Evolutionary conservation across 2,888 invertebrate genomes (phyloP), one percentile per base, ranked within the genome.

Genomic region (Sepiola atlantica): DNA sequence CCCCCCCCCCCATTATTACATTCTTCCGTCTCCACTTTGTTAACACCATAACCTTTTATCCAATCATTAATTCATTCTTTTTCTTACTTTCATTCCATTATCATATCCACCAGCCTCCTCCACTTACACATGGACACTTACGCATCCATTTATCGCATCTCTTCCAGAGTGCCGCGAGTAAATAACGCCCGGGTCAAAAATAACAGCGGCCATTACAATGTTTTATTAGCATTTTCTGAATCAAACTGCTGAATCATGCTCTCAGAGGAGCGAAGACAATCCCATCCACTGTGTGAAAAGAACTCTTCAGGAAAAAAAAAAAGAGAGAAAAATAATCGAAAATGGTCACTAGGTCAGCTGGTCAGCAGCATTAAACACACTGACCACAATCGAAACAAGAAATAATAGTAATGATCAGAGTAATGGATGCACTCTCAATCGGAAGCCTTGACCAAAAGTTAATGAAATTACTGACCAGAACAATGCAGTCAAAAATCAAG

Each of bases 341-440:
- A 77, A 77, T 77, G 77, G n/a, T n/a, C 77, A 77, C 77, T 77
- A n/a, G 77, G 77, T 77, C 77, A 77, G 77, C 77, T 77, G 77
- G 77, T 77, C 77, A 77, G 16, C 77, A 77, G 16, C 77, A 77
- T n/a, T 77, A 77, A 77, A 77, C 77, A 14, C 14, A 77, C n/a
- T 32, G 18, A 77, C 16, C n/a, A 77, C 77, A 12, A 18, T 21
- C n/a, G 18, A 32, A 77, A 32, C n/a, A 77, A n/a, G 77, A 77
- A 77, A n/a, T 21, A 77, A n/a, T 28, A 12, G 61, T 61, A 24
- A 61, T 61, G 61, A 61, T 77, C 77, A n/a, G n/a, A 32, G n/a
- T 77, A 77, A 77, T 77, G 32, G n/a, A 77, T 77, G 77, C 77
- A 32, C n/a, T 77, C 77, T n/a, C 77, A 77, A n/a, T 77, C 12